Percentiles rank a stretch among this genome's conserved stretches.
Conservation (phyloP, 2,113 vertebrate genomes). For the Oriolus oriolus region DNA sequence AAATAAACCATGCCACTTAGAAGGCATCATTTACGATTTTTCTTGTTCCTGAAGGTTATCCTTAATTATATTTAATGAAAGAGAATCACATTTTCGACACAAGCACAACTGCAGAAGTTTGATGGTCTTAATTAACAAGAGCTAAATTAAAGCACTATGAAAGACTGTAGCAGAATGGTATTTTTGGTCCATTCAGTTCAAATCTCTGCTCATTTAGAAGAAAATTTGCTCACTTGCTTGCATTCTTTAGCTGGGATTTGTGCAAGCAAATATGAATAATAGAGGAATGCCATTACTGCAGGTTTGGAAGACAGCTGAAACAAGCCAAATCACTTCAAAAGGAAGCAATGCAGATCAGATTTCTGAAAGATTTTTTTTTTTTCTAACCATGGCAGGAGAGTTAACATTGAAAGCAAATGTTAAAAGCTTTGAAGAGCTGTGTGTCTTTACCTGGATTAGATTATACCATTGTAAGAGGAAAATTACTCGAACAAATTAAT, state of each 20-base stretch:
- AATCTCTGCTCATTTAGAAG: slow-evolving; percentile 54
- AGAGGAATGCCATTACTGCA: slow-evolving; percentile 50
- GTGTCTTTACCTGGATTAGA: slow-evolving; percentile 62
- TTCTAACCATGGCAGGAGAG: slow-evolving; percentile 57
- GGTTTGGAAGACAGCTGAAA: slow-evolving; percentile 29
- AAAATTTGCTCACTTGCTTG: slow-evolving; percentile 5
- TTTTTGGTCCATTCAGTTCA: slow-evolving; percentile 21
- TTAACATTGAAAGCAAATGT: slow-evolving; percentile 66
- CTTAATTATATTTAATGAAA: not conserved
- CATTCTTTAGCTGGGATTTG: slow-evolving; percentile 61
- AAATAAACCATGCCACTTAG: not conserved
- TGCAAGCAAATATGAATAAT: slow-evolving; percentile 61
- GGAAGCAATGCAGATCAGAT: slow-evolving; percentile 55
- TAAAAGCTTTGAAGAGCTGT: slow-evolving; percentile 46
- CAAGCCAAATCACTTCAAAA: slow-evolving; percentile 65
- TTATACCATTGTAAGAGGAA: slow-evolving; percentile 30
- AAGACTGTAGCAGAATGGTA: not conserved
- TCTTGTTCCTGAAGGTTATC: not conserved
- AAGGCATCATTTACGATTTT: not conserved
- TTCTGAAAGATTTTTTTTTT: slow-evolving; percentile 68
- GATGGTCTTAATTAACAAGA: not conserved
- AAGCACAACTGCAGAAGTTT: not conserved
- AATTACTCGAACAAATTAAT: slow-evolving; percentile 34
- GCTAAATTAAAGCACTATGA: slow-evolving; percentile 5
- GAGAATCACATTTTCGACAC: not conserved